These are phyloP conservation scores for Tragopan temminckii DNA, from an alignment of 2,797 vertebrate genomes.

Conservation along the genomic window DNA sequence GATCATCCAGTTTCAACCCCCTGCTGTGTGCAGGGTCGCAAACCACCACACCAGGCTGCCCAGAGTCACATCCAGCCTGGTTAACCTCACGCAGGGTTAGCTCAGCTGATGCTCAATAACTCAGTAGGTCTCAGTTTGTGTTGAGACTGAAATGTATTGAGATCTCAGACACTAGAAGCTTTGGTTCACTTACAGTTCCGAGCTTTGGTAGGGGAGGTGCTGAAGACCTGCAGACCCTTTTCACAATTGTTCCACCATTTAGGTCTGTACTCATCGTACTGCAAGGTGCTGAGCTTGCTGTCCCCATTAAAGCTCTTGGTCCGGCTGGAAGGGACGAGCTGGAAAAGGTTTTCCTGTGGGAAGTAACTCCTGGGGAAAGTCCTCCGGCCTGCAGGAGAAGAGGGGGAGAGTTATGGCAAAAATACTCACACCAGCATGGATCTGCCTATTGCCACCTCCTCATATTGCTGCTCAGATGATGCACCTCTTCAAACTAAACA, in stretches of 20 bases:
- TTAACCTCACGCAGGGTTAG: background rate
- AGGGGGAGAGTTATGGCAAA: background rate
- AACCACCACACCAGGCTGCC: too few species aligned
- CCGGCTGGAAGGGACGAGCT: conserved; percentile 90
- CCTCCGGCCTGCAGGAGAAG: conserved; percentile 83
- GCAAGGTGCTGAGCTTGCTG: conserved; percentile 80
- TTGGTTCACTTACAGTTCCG: conserved; percentile 74
- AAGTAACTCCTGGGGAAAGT: conserved; percentile 94
- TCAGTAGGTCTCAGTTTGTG: background rate
- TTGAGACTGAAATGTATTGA: accelerated
- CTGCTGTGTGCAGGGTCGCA: too few species aligned
- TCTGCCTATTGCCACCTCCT: background rate
- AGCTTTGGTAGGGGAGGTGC: conserved; percentile 73
- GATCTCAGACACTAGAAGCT: accelerated
- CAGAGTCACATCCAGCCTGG: too few species aligned
- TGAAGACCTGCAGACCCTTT: conserved; percentile 82
- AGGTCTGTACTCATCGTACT: conserved; percentile 85
- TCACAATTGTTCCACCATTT: conserved; percentile 84
- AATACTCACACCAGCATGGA: background rate
- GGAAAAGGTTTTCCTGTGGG: conserved; percentile 91
- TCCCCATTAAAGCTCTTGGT: conserved; percentile 91
- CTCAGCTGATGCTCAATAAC: background rate
- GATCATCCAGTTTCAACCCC: too few species aligned
- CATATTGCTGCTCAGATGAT: accelerated
- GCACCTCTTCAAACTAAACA: background rate